Evolutionary conservation across 2,888 invertebrate species (phyloP).

Genomic region (Aphidius colemani): DNA sequence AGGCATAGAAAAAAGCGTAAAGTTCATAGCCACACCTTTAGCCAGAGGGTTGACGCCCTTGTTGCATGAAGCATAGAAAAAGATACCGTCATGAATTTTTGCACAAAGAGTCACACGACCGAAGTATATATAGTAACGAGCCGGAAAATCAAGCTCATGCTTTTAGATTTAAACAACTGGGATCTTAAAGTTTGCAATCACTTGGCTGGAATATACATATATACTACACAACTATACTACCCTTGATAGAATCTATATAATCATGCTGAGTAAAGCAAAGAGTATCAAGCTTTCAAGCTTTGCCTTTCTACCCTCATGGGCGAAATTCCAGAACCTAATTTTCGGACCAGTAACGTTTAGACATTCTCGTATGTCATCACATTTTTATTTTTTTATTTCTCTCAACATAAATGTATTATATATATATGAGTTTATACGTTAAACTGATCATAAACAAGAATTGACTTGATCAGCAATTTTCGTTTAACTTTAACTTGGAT

Average conservation of each 20-base stretch:
- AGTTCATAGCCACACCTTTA: constrained; percentile 24
- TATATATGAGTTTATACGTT: neutral
- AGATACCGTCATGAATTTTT: constrained; percentile 7
- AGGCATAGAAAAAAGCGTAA: constrained; percentile 20
- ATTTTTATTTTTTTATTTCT: constrained; percentile 3
- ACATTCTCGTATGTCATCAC: neutral
- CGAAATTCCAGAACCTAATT: constrained; percentile 23
- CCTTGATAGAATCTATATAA: constrained; percentile 7
- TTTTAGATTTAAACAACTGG: constrained; percentile 15
- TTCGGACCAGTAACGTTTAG: constrained; percentile 12
- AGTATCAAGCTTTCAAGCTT: too few relatives aligned
- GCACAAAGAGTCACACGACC: constrained; percentile 19
- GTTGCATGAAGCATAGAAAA: constrained; percentile 11
- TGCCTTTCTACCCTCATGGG: constrained; percentile 5
- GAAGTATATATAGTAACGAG: constrained; percentile 18
- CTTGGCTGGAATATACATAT: constrained; percentile 8
- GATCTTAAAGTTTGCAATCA: constrained; percentile 9
- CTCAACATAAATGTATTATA: constrained; percentile 1
- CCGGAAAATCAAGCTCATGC: constrained; percentile 29
- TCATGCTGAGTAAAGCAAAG: neutral
- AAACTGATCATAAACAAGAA: too few relatives aligned
- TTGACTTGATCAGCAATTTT: too few relatives aligned
- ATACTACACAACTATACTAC: constrained; percentile 6
- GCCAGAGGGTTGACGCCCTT: constrained; percentile 30
- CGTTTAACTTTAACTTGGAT: too few relatives aligned